phyloP scores from a whole-genome alignment of 1,140 invertebrate genomes.

The Eriosoma lanigerum region DNA sequence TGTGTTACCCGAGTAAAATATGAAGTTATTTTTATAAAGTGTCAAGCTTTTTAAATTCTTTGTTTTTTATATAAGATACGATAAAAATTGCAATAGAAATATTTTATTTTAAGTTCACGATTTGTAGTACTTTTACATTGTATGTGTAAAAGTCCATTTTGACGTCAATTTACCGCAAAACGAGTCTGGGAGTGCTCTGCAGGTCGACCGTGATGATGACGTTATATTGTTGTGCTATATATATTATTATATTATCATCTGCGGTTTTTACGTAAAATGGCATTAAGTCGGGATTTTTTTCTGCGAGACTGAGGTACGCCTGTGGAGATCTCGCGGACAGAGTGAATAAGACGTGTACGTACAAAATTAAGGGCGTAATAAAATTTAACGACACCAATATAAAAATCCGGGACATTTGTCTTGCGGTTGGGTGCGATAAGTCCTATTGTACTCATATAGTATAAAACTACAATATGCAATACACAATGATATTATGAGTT shows the following conservation, averaged over 20 bases:
- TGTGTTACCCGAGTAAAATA: no score
- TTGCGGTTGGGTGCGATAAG: neutral
- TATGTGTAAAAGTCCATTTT: neutral
- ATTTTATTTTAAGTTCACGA: neutral
- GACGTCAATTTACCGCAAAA: neutral
- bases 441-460: no score
- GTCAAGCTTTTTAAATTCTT: no score
- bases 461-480: no score
- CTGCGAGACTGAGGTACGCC: no score
- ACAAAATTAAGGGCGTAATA: neutral
- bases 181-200: neutral
- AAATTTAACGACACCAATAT: slow-evolving; percentile 24
- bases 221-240: neutral
- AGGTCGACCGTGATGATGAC: neutral
- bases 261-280: neutral
- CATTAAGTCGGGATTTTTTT: neutral
- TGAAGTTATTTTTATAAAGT: no score
- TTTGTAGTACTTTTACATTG: neutral
- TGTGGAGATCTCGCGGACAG: neutral
- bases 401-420: slow-evolving; percentile 8
- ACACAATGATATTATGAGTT: no score
- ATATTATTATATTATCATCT: neutral
- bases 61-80: no score
- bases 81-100: no score
- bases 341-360: neutral